Evolutionary conservation across 2,888 invertebrate genomes (phyloP), one percentile per base, ranked within the genome.

Genomic region (Hirtodrosophila histrioides): DNA sequence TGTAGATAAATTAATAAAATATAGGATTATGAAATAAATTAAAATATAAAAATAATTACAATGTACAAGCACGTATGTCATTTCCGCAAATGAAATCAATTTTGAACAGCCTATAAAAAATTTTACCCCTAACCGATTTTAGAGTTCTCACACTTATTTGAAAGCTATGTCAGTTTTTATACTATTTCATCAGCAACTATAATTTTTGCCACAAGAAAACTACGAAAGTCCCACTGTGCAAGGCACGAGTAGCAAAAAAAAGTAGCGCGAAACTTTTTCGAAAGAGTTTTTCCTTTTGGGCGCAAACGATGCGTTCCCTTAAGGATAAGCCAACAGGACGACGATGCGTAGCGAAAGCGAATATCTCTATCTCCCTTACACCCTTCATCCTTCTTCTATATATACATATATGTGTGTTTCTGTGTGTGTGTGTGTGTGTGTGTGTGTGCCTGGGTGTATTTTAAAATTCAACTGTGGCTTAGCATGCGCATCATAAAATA

Each of bases 391-490:
- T 31, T 10, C 10, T 7, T 27, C 17, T 50, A 3, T 7, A 11
- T 29, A 12, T 37, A 12, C 1, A 29, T 48, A 27, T 41, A 10
- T 36, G 41, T 33, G 17, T 49, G 29, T n/a, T n/a, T n/a, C n/a
- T 29, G 36, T 49, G 17, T 17, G 17, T 17, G 17, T 17, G 17
- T 17, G 17, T 17, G 17, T 17, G 17, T 17, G 17, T 1, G 17
- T 1, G 17, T 27, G 57, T 61, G 46, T 69, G 40, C 33, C 45
- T 60, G 71, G 29, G 46, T 78, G 75, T 78, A 86, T 88, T 88
- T 88, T 88, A 87, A 88, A 88, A 88, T 87, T 87, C 88, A 86
- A 86, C 86, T 84, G 84, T 71, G 77, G 86, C 84, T 87, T 87
- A 88, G 81, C 80, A 78, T 78, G 69, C 71, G 84, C 84, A 80